A percentile compares a stretch with the other conserved stretches of the same genome.
These are phyloP conservation scores for Coccyzus lansbergi DNA, from an alignment of 2,797 vertebrate species.

Conservation along the genomic window DNA sequence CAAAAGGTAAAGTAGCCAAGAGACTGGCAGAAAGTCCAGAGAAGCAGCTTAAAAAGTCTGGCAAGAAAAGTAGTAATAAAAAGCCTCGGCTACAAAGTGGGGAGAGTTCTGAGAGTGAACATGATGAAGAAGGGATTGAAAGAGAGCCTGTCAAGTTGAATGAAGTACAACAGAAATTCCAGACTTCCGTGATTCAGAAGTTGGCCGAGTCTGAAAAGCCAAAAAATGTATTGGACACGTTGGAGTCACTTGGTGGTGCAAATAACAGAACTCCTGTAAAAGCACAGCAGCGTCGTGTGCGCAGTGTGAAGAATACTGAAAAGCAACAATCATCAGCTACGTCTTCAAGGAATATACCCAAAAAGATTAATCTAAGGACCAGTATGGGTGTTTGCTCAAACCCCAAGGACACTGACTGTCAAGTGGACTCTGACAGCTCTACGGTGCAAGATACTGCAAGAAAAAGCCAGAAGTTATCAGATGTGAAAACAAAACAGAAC, in stretches of 20 bases:
- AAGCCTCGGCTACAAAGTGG: not conserved
- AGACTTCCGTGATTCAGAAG: not conserved
- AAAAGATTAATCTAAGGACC: not conserved
- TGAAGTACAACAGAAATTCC: not conserved
- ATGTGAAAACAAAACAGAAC: not conserved
- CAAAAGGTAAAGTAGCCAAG: not conserved
- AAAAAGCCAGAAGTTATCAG: not conserved
- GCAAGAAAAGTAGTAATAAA: not conserved
- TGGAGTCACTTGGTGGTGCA: not conserved
- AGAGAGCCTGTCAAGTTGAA: not conserved
- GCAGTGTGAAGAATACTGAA: not conserved
- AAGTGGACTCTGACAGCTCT: not conserved
- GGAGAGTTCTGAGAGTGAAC: not conserved
- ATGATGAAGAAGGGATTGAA: not conserved
- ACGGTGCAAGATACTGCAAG: not conserved
- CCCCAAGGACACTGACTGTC: not conserved
- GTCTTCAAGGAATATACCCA: not conserved
- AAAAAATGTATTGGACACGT: not conserved
- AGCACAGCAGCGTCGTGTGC: not conserved
- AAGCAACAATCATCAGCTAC: not conserved
- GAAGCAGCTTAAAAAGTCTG: not conserved
- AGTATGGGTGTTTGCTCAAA: not conserved
- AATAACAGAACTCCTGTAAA: not conserved
- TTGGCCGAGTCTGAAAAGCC: not conserved
- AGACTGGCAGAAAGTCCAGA: not conserved